Conservation (phyloP, 1,140 invertebrate genomes). For the Orussus abietinus region DNA sequence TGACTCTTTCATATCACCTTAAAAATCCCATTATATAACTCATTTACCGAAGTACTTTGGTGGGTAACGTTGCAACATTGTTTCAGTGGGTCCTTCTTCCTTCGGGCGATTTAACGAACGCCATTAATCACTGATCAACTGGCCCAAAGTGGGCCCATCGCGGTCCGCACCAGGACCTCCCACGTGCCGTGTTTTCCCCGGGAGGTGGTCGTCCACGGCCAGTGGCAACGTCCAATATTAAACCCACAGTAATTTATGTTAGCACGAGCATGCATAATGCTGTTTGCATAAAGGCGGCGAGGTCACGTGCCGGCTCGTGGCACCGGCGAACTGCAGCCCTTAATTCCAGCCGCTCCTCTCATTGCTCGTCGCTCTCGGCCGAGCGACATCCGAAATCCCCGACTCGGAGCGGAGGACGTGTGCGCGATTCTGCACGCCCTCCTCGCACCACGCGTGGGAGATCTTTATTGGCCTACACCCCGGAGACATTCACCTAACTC, state of each 20-base stretch:
- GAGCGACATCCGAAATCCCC: constrained; percentile 16
- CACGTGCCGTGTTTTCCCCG: constrained; percentile 33
- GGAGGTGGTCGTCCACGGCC: constrained; percentile 29
- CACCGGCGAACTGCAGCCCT: constrained; percentile 27
- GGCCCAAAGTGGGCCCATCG: too few species aligned
- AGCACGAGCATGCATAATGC: constrained; percentile 43
- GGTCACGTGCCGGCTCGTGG: constrained; percentile 40
- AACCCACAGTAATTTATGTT: constrained; percentile 44
- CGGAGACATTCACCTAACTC: constrained; percentile 10
- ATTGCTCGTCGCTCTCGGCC: constrained; percentile 10
- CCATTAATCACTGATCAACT: too few species aligned
- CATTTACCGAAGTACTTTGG: too few species aligned
- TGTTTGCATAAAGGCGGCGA: constrained; percentile 43
- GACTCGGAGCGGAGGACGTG: constrained; percentile 7
- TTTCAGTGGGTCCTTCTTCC: too few species aligned
- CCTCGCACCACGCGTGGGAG: constrained; percentile 15
- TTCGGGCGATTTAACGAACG: too few species aligned
- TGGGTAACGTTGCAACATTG: too few species aligned
- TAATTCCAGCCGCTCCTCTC: constrained; percentile 23
- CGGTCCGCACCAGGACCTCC: too few species aligned
- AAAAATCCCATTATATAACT: too few species aligned
- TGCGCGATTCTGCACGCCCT: constrained; percentile 21
- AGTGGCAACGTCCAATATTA: constrained; percentile 36
- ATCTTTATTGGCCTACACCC: constrained; percentile 17
- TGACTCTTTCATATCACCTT: too few species aligned